Percentiles rank a stretch among this genome's conserved stretches.
These are phyloP conservation scores for Potorous gilbertii DNA, from an alignment of 2,797 vertebrate genomes.

Conservation along the genomic window DNA sequence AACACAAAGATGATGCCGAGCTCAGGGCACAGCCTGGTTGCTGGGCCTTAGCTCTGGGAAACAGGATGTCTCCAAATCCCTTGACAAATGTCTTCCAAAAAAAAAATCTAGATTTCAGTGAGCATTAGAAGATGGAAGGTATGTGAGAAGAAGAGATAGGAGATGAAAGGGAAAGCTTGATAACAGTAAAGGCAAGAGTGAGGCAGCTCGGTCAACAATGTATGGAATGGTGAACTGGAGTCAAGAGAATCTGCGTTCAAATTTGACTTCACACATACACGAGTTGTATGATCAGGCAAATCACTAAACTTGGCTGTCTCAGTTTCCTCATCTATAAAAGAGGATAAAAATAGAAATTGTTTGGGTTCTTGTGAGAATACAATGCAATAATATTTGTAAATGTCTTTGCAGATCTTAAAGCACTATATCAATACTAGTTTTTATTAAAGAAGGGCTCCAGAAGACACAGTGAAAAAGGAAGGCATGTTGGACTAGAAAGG, in stretches of 20 bases:
- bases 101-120: not conserved
- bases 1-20: no score
- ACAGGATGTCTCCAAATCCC: no score
- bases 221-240: not conserved
- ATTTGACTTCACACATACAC: not conserved
- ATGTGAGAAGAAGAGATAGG: not conserved
- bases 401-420: not conserved
- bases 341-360: not conserved
- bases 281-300: not conserved
- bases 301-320: not conserved
- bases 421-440: not conserved
- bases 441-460: not conserved
- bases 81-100: not conserved
- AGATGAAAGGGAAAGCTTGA: not conserved
- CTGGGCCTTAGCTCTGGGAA: no score
- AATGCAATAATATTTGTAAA: not conserved
- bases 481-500: not conserved
- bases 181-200: not conserved
- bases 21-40: no score
- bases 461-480: not conserved
- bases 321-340: not conserved
- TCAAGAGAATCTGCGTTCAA: not conserved
- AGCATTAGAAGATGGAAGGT: not conserved
- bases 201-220: not conserved
- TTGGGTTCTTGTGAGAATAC: not conserved